A percentile compares a stretch with the other conserved stretches of the same genome.
Evolutionary conservation across 2,113 vertebrate species (phyloP).

Genomic region (Coreoperca whiteheadi): DNA sequence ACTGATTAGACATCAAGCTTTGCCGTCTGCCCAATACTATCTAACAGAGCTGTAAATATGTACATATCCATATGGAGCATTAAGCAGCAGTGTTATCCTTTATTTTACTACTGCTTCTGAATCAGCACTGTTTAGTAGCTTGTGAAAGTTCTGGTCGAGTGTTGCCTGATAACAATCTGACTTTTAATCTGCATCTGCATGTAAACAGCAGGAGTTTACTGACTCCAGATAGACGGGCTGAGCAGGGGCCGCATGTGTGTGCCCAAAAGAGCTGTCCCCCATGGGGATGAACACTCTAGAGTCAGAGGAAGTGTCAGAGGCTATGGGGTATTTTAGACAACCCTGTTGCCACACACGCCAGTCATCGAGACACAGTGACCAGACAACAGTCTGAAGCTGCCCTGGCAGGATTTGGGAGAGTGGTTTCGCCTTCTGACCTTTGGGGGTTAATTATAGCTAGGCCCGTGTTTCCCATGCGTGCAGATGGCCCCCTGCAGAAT

Average conservation of each 20-base stretch:
- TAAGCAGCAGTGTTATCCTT: neutral
- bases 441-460: constrained; percentile 67
- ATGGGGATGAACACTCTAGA: constrained; percentile 54
- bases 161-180: constrained; percentile 38
- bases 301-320: constrained; percentile 72
- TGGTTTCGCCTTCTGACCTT: constrained; percentile 59
- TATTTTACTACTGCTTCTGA: neutral
- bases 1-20: constrained; percentile 23
- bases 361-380: constrained; percentile 60
- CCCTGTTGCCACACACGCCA: constrained; percentile 59
- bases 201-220: constrained; percentile 52
- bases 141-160: neutral
- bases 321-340: constrained; percentile 72
- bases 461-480: constrained; percentile 48
- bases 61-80: constrained; percentile 29
- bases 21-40: constrained; percentile 7
- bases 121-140: constrained; percentile 24
- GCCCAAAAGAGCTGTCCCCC: constrained; percentile 70
- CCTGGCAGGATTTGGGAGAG: constrained; percentile 48
- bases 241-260: constrained; percentile 72
- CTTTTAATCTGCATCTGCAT: constrained; percentile 51
- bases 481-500: constrained; percentile 38
- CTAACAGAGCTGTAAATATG: constrained; percentile 2
- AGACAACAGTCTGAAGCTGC: constrained; percentile 62
- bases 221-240: constrained; percentile 44